Percentiles rank a stretch among this genome's conserved stretches.
These are phyloP conservation scores for Pterostichus madidus DNA, from an alignment of 2,888 invertebrate species.

Conservation along the genomic window DNA sequence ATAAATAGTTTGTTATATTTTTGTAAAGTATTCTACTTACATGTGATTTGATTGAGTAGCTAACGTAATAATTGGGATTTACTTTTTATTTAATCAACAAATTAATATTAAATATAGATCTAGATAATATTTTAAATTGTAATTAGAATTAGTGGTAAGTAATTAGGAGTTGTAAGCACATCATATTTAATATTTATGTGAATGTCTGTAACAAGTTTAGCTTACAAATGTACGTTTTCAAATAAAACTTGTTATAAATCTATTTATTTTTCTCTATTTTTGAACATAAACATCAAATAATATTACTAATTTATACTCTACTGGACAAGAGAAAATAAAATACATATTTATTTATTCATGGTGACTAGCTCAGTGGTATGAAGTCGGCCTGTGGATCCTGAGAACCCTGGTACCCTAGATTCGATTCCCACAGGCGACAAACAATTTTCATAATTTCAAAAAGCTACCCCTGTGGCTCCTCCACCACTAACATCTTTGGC, in stretches of 20 bases:
- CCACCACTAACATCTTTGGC: too few relatives aligned
- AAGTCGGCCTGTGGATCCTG: too few relatives aligned
- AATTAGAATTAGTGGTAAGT: slow-evolving; percentile 36
- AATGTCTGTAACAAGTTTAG: slow-evolving; percentile 60
- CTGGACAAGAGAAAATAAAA: too few relatives aligned
- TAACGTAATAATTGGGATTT: slow-evolving; percentile 6
- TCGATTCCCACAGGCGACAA: too few relatives aligned
- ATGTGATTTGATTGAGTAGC: slow-evolving; percentile 48
- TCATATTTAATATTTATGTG: slow-evolving; percentile 60
- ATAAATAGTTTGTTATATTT: slow-evolving; percentile 53
- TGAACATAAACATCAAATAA: not conserved
- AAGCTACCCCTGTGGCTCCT: too few relatives aligned
- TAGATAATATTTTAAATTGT: slow-evolving; percentile 41
- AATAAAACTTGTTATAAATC: slow-evolving; percentile 54
- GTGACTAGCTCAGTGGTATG: too few relatives aligned
- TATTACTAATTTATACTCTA: not conserved
- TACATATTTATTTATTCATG: too few relatives aligned
- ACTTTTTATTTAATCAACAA: slow-evolving; percentile 15
- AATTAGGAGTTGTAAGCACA: slow-evolving; percentile 32
- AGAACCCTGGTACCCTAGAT: too few relatives aligned
- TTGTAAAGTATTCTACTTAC: slow-evolving; percentile 45
- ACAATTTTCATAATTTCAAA: too few relatives aligned
- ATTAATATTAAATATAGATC: slow-evolving; percentile 8
- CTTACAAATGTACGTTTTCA: slow-evolving; percentile 59
- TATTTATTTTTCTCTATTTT: not conserved